Conservation (phyloP, 2,888 invertebrate species). For the Gerris lacustris region DNA sequence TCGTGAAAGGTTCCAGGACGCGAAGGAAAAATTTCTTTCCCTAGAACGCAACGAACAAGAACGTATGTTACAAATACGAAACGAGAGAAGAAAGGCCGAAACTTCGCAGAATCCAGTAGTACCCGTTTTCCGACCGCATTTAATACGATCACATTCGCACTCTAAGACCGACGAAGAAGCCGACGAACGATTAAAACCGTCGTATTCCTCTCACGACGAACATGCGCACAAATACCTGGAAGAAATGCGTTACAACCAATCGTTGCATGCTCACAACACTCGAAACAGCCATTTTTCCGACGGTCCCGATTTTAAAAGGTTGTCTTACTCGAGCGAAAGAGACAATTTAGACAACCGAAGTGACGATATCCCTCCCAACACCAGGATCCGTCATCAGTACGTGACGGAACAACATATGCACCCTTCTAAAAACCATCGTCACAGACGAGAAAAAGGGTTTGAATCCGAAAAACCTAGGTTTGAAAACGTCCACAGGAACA, state of each 20-base stretch:
- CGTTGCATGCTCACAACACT: slow-evolving; percentile 7
- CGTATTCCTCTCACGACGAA: neutral
- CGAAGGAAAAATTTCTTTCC: slow-evolving; percentile 72
- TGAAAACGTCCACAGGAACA: neutral
- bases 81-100: slow-evolving; percentile 23
- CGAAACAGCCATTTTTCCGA: slow-evolving; percentile 11
- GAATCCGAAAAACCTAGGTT: slow-evolving; percentile 5
- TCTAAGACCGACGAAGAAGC: neutral
- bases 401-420: neutral
- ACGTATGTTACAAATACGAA: slow-evolving; percentile 18
- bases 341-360: neutral
- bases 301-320: neutral
- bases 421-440: neutral
- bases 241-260: neutral
- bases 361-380: neutral
- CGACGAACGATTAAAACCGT: neutral
- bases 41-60: slow-evolving; percentile 57
- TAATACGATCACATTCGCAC: neutral
- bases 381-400: neutral
- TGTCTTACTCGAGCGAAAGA: neutral
- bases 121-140: neutral
- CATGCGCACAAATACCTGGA: neutral
- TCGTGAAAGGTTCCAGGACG: slow-evolving; percentile 50
- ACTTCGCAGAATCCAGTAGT: neutral
- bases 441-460: neutral